Evolutionary conservation across 1,140 invertebrate genomes (phyloP).

Genomic region (Bombus sylvicola): DNA sequence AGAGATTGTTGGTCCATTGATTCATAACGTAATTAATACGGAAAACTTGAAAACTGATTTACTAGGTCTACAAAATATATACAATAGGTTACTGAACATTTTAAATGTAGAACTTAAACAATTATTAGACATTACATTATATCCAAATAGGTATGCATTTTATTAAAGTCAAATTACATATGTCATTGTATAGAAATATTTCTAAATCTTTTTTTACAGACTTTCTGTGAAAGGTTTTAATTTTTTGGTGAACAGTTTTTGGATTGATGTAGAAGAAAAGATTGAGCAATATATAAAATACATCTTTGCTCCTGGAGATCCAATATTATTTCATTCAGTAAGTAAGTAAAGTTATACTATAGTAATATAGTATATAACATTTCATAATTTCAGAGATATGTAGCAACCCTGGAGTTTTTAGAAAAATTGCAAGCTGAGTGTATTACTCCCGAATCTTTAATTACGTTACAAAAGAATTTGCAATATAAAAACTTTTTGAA

Average conservation of each 20-base stretch:
- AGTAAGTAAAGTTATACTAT: slow-evolving; percentile 42
- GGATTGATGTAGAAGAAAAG: slow-evolving; percentile 92
- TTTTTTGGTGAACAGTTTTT: slow-evolving; percentile 94
- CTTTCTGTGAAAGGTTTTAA: slow-evolving; percentile 89
- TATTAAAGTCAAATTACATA: neutral
- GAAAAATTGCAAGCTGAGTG: slow-evolving; percentile 89
- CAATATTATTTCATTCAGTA: slow-evolving; percentile 91
- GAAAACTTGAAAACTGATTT: slow-evolving; percentile 87
- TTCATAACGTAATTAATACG: slow-evolving; percentile 90
- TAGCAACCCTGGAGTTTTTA: slow-evolving; percentile 91
- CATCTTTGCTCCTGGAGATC: slow-evolving; percentile 96
- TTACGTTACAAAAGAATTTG: slow-evolving; percentile 85
- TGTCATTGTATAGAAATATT: neutral
- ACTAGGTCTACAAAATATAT: slow-evolving; percentile 90
- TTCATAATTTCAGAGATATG: slow-evolving; percentile 86
- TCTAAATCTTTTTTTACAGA: slow-evolving; percentile 65
- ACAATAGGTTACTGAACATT: slow-evolving; percentile 88
- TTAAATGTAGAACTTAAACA: slow-evolving; percentile 87
- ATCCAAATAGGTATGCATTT: slow-evolving; percentile 84
- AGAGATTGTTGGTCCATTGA: slow-evolving; percentile 88
- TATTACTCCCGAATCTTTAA: slow-evolving; percentile 82
- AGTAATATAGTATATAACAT: neutral
- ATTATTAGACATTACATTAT: slow-evolving; percentile 84
- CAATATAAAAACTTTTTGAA: slow-evolving; percentile 90
- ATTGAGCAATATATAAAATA: slow-evolving; percentile 90